Base-by-base conservation (phyloP, 2,113 vertebrate genomes). In the Phainopepla nitens region DNA sequence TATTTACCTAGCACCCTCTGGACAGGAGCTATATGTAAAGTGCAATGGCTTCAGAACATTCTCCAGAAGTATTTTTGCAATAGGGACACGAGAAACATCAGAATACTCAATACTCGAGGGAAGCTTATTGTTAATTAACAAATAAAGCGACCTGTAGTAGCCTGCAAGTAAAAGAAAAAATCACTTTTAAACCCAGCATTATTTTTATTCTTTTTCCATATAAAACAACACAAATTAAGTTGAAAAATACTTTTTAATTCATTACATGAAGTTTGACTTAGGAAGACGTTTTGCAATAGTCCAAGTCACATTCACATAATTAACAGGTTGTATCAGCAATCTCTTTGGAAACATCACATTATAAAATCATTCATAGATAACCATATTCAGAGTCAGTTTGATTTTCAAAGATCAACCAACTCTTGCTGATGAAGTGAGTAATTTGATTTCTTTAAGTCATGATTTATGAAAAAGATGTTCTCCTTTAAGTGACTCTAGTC, bases 1-100 rank as follows among this genome's bases (percentile, higher is more conserved):
- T 28, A 17, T 90, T 98, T 98, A 99, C 99, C 99, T 99, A 97
- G 99, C 98, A 95, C 98, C 98, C 93, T 98, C 98, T 96, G 99
- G 98, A 96, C 99, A 99, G 97, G 99, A 99, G 98, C 96, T 98
- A 97, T 99, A 99, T 13, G 98, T 99, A 99, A 99, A 99, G 99
- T 99, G 99, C 99, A 99, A 98, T 94, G 99, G 99, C 97, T 99
- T 99, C 93, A 99, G 97, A 94, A 99, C 98, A 98, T 99, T 99
- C 97, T 99, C 99, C 97, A 99, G 98, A 97, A 99, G 97, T 97
- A 98, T 98, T 98, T 99, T 99, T 97, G 99, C 99, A 96, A 99
- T 97, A 90, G 99, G 99, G 95, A 99, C 97, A 97, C 98, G 98
- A 86, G 98, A 98, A 89, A 99, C 96, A 69, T 99, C 98, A 44